phyloP scores from a whole-genome alignment of 1,140 invertebrate genomes.

The Phymorhynchus buccinoides region DNA sequence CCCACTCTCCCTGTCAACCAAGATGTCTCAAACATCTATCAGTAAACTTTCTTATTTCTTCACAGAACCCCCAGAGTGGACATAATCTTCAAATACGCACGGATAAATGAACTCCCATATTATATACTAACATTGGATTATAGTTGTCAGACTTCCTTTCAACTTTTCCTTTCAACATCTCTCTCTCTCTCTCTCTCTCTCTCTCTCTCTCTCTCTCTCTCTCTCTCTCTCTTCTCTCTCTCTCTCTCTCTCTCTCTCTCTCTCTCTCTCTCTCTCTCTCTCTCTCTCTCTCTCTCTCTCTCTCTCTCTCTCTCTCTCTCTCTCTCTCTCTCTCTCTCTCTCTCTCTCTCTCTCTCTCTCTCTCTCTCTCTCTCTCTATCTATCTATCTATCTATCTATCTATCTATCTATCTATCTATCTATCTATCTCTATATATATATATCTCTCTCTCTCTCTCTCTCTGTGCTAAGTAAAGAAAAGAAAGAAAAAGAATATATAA shows the following conservation, averaged over 20 bases:
- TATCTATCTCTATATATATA: no score
- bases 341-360: slow-evolving; percentile 7
- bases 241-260: background rate
- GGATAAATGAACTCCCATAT: no score
- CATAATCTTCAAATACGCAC: no score
- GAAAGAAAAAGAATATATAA: no score
- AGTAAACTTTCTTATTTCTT: no score
- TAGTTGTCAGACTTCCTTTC: no score
- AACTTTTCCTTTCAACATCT: background rate
- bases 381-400: background rate
- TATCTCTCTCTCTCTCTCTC: background rate
- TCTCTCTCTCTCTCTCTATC: slow-evolving; percentile 15
- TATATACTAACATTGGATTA: no score
- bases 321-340: background rate
- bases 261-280: background rate
- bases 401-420: background rate
- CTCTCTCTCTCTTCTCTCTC: slow-evolving; percentile 6
- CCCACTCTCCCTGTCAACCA: no score
- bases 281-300: background rate
- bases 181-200: slow-evolving; percentile 1
- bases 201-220: background rate
- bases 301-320: slow-evolving; percentile 11
- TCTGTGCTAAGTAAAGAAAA: background rate
- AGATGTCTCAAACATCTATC: no score
- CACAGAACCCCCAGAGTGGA: no score